Evolutionary conservation across 2,797 vertebrate species (phyloP).

Genomic region (Enteromius thamalakanensis): DNA sequence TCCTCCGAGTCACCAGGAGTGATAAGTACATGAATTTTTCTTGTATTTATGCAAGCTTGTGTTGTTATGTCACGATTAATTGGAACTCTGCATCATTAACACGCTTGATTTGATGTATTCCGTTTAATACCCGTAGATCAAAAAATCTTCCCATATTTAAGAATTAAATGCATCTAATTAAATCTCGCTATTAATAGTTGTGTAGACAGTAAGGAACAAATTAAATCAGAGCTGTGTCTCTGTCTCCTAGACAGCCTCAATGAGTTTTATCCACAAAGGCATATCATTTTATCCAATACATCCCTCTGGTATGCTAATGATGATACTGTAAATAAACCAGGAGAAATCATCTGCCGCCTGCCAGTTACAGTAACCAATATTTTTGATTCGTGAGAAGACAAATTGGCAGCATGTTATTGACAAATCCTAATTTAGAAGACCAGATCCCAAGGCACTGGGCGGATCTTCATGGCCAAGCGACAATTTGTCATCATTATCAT

Average conservation of each 20-base stretch:
- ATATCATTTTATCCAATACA: constrained; percentile 70
- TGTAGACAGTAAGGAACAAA: constrained; percentile 38
- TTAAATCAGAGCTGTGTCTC: constrained; percentile 38
- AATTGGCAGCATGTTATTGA: constrained; percentile 82
- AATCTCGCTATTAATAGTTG: constrained; percentile 44
- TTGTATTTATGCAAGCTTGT: neutral
- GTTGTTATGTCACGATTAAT: constrained; percentile 11
- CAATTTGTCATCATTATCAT: constrained; percentile 75
- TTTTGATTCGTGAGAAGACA: constrained; percentile 78
- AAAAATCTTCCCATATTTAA: constrained; percentile 1
- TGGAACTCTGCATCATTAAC: constrained; percentile 1
- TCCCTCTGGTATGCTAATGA: constrained; percentile 72
- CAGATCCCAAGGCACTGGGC: constrained; percentile 68
- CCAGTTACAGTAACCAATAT: constrained; percentile 83
- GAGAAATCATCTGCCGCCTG: constrained; percentile 73
- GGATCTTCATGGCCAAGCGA: constrained; percentile 69
- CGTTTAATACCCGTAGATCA: neutral
- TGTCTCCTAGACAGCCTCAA: constrained; percentile 45
- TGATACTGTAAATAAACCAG: constrained; percentile 66
- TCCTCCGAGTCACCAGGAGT: neutral
- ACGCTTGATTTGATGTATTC: constrained; percentile 7
- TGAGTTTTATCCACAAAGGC: constrained; percentile 52
- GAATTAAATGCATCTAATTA: constrained; percentile 28
- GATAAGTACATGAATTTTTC: neutral
- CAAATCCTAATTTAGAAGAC: constrained; percentile 79